Evolutionary conservation across 1,140 invertebrate genomes (phyloP).

Genomic region (Drosophila sulfurigaster): DNA sequence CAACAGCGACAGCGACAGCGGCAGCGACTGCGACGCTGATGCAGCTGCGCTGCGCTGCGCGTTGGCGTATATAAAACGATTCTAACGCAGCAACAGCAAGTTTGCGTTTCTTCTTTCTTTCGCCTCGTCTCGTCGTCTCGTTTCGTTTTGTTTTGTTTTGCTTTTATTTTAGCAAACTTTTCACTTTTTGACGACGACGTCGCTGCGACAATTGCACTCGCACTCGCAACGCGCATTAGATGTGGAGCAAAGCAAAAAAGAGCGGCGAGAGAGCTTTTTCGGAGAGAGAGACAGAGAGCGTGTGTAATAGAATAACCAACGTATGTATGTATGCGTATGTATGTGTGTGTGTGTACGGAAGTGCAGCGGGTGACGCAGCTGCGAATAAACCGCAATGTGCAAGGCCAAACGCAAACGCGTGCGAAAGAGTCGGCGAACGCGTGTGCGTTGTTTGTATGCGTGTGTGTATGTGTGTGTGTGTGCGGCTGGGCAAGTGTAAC

Average conservation of each 20-base stretch:
- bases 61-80: slow-evolving; percentile 42
- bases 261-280: background rate
- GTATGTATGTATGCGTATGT: slow-evolving; percentile 12
- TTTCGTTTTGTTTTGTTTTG: slow-evolving; percentile 25
- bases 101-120: slow-evolving; percentile 12
- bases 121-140: background rate
- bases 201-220: slow-evolving; percentile 55
- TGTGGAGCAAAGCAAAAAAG: slow-evolving; percentile 36
- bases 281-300: background rate
- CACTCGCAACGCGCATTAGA: slow-evolving; percentile 38
- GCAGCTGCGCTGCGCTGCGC: slow-evolving; percentile 36
- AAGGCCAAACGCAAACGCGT: slow-evolving; percentile 67
- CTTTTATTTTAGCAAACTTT: slow-evolving; percentile 71
- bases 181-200: slow-evolving; percentile 66
- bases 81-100: slow-evolving; percentile 44
- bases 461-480: slow-evolving; percentile 21
- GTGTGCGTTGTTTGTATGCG: slow-evolving; percentile 22
- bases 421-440: slow-evolving; percentile 56
- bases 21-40: slow-evolving; percentile 35
- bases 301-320: slow-evolving; percentile 9
- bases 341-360: slow-evolving; percentile 63
- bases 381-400: slow-evolving; percentile 56
- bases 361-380: slow-evolving; percentile 72
- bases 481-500: slow-evolving; percentile 61
- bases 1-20: slow-evolving; percentile 35